phyloP scores from a whole-genome alignment of 37 sponge, comb jelly and placozoan species.

The Cladorhizidae sp. region DNA sequence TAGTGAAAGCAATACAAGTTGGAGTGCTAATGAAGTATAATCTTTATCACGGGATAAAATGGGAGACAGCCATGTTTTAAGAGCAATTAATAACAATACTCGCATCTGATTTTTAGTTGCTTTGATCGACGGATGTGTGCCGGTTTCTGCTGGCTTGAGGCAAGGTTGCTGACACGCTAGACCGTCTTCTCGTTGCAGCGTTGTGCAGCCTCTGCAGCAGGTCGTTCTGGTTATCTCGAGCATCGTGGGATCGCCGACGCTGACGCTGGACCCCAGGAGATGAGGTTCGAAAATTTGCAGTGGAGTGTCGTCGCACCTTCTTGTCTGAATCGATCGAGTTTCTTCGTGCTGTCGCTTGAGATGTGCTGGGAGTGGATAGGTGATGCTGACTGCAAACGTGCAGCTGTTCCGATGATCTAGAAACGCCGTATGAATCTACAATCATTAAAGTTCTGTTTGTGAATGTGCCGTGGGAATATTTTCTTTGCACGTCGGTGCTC shows the following conservation, averaged over 20 bases:
- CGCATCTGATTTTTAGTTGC: too few species aligned
- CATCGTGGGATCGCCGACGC: conserved; percentile 43
- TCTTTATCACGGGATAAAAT: too few species aligned
- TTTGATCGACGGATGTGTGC: too few species aligned
- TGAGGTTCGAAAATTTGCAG: neutral
- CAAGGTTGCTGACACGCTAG: neutral
- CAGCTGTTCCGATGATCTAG: neutral
- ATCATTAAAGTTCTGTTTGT: neutral
- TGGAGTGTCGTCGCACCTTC: conserved; percentile 16
- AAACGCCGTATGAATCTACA: neutral
- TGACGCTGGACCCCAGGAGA: neutral
- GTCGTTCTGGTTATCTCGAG: conserved; percentile 23
- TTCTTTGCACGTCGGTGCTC: neutral
- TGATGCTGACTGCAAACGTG: neutral
- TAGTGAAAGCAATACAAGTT: too few species aligned
- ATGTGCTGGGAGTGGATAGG: neutral
- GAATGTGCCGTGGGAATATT: neutral
- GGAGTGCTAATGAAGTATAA: too few species aligned
- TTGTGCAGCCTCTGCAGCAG: conserved; percentile 20
- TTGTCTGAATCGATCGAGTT: conserved; percentile 33
- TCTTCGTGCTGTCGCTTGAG: conserved; percentile 30
- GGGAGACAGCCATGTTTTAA: too few species aligned
- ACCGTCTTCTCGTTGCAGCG: conserved; percentile 14
- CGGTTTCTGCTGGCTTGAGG: neutral
- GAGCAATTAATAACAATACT: too few species aligned